phyloP scores from a whole-genome alignment of 2,888 invertebrate genomes.

The Rhodophaea formosa region DNA sequence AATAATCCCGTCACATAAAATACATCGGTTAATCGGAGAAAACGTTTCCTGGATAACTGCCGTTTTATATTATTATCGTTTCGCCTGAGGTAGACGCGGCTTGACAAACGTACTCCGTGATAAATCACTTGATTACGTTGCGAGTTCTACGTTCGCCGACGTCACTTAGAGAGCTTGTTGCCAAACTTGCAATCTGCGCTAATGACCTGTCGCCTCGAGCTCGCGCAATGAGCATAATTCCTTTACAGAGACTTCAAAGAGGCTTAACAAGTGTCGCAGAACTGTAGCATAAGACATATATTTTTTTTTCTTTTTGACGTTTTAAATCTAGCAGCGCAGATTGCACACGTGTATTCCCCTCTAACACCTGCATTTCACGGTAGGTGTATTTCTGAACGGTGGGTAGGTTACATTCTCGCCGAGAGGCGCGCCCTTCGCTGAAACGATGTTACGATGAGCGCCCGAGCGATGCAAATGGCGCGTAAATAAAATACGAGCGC shows the following conservation, averaged over 20 bases:
- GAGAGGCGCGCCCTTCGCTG: slow-evolving; percentile 30
- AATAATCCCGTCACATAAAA: slow-evolving; percentile 9
- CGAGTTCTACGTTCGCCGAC: slow-evolving; percentile 22
- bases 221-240: slow-evolving; percentile 27
- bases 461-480: slow-evolving; percentile 54
- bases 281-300: not conserved
- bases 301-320: not conserved
- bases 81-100: not conserved
- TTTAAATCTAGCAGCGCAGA: not conserved
- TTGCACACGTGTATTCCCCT: slow-evolving; percentile 8
- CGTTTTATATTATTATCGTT: not conserved
- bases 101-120: slow-evolving; percentile 20
- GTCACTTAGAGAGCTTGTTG: slow-evolving; percentile 25
- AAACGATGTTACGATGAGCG: slow-evolving; percentile 38
- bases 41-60: not conserved
- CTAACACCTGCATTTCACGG: slow-evolving; percentile 22
- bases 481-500: slow-evolving; percentile 69
- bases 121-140: slow-evolving; percentile 30
- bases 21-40: not conserved
- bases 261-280: not conserved
- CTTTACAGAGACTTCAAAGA: not conserved
- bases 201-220: slow-evolving; percentile 32
- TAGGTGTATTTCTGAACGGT: slow-evolving; percentile 16
- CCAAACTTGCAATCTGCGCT: slow-evolving; percentile 27
- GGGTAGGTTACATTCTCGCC: slow-evolving; percentile 20